These are phyloP conservation scores for Trichonephila clavata DNA, from an alignment of 1,140 invertebrate species.

Conservation along the genomic window DNA sequence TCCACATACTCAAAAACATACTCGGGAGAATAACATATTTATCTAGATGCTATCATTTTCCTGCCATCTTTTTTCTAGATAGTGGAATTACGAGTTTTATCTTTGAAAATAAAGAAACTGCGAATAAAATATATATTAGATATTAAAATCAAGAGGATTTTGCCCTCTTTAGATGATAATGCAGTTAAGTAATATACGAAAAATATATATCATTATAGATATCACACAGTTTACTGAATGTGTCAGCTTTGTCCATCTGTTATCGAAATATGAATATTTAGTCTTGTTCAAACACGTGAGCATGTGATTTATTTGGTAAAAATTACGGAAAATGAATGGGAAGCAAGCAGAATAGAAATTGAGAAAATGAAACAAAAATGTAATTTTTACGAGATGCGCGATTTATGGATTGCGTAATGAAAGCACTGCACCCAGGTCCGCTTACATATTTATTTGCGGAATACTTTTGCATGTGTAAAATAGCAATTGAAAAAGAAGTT, in stretches of 20 bases:
- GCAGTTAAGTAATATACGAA: constrained; percentile 63
- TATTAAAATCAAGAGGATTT: constrained; percentile 16
- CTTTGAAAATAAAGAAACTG: neutral
- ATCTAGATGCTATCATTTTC: constrained; percentile 41
- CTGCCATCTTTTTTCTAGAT: neutral
- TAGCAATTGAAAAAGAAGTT: constrained; percentile 51
- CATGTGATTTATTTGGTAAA: neutral
- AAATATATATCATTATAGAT: constrained; percentile 67
- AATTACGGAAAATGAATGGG: neutral
- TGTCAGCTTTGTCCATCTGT: constrained; percentile 55
- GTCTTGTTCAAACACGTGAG: neutral
- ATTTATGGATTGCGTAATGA: neutral
- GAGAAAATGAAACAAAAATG: neutral
- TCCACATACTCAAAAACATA: neutral
- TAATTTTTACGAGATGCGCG: neutral
- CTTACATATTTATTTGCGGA: constrained; percentile 59
- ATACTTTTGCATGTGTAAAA: constrained; percentile 46
- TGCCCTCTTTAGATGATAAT: neutral
- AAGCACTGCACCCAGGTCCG: neutral
- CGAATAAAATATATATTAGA: neutral
- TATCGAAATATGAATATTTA: constrained; percentile 30
- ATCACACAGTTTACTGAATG: constrained; percentile 57
- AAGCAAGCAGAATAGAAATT: neutral
- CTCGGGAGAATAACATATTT: constrained; percentile 25
- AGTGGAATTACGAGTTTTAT: neutral